These are phyloP conservation scores for Amorpha juglandis DNA, from an alignment of 2,888 invertebrate genomes.

Conservation along the genomic window DNA sequence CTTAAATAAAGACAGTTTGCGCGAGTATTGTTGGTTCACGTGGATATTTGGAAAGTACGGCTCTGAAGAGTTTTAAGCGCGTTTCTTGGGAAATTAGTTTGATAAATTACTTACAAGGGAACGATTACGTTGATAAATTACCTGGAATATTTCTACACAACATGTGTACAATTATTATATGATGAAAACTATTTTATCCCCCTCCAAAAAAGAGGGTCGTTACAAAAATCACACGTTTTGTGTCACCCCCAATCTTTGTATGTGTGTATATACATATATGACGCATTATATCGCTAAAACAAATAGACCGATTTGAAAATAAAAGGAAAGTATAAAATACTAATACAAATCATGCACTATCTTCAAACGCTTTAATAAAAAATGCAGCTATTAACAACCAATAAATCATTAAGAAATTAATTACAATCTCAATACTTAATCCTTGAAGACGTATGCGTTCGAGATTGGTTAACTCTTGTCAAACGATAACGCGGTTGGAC, in stretches of 20 bases:
- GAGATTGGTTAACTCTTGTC: conserved; percentile 69
- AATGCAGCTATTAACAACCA: conserved; percentile 13
- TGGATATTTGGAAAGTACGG: conserved; percentile 70
- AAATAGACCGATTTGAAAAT: no score
- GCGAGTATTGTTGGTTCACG: conserved; percentile 68
- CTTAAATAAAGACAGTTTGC: conserved; percentile 74
- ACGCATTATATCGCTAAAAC: no score
- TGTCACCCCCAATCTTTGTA: no score
- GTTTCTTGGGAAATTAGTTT: conserved; percentile 70
- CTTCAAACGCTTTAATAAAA: no score
- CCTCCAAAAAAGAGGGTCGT: no score
- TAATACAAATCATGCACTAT: no score
- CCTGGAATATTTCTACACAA: background rate
- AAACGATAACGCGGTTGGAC: conserved; percentile 55
- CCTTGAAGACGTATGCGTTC: conserved; percentile 59
- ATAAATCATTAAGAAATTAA: conserved; percentile 52
- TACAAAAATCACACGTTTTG: no score
- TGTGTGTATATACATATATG: no score
- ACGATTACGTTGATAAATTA: conserved; percentile 15
- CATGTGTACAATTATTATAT: background rate
- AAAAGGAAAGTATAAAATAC: no score
- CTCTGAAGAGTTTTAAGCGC: conserved; percentile 64
- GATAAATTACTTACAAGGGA: conserved; percentile 61
- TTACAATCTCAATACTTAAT: conserved; percentile 58
- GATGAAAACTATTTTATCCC: background rate